Base-by-base conservation (phyloP, 2,113 vertebrate species). In the Axis porcinus region DNA sequence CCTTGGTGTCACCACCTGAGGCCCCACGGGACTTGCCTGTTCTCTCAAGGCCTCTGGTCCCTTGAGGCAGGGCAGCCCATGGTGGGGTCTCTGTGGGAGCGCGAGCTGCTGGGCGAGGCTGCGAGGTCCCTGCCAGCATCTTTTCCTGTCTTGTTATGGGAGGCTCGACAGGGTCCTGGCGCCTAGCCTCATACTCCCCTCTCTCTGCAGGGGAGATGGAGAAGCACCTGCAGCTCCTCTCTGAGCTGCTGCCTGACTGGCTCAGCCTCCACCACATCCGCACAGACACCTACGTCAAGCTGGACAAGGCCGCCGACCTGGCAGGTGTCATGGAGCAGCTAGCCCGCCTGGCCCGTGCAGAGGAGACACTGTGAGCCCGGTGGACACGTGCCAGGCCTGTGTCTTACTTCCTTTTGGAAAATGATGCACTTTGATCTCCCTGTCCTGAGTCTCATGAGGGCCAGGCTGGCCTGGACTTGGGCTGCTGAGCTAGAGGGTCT, bases 171-270 rank as follows among this genome's bases (percentile, higher is more conserved):
- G 30, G 76, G 79, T 33, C 47, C 47, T 4, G 6, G 5, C 1
- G n/a, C 17, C 5, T 23, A 5, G 23, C 47, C 57, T 87, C 11
- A 47, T 4, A 0, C 50, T 10, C 1, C 25, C 2, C 9, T 27
- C 1, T 74, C 13, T 0, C 57, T 47, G 1, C 96, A 99, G 99
- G 99, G 0, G 99, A 99, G 40, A 99, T 99, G 99, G 99, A 99
- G 98, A 99, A 99, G 21, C 99, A 99, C 83, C 78, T 99, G 40
- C 97, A 85, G 15, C 98, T 99, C 40, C 97, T 99, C 0, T 98
- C 99, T 0, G 99, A 99, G 86, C 97, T 99, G 93, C 97, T 99
- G 23, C 98, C 99, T 0, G 98, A 99, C 87, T 99, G 99, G 99
- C 98, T 99, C 33, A 98, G 98, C 0, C 7, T 99, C 54, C 99